Conservation (phyloP, 2,797 vertebrate species). For the Mycteria americana region DNA sequence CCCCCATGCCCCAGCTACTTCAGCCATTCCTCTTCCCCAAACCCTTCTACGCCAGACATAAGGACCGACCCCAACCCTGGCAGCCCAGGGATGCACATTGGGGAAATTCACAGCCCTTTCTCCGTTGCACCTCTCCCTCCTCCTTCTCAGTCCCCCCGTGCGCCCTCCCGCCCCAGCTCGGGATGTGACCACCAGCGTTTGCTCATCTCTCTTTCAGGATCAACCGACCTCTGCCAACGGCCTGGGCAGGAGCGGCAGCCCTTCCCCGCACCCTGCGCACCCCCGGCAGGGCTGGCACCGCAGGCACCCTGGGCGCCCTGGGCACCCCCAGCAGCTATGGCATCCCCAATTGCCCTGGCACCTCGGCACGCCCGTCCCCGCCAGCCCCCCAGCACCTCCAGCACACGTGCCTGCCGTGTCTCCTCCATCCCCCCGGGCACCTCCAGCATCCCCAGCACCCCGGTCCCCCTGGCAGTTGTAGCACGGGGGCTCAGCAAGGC, state of each 20-base stretch:
- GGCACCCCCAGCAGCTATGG: neutral
- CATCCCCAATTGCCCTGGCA: neutral
- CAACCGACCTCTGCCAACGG: neutral
- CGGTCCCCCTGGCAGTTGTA: neutral
- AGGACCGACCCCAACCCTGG: fast-evolving
- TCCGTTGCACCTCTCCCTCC: neutral
- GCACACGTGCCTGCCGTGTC: too few relatives aligned
- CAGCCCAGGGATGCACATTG: neutral
- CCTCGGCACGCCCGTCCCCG: fast-evolving
- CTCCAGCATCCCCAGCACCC: too few relatives aligned
- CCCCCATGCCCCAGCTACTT: fast-evolving
- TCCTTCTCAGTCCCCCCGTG: neutral
- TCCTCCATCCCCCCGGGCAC: fast-evolving
- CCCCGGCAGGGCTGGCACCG: too few relatives aligned
- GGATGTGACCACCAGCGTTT: too few relatives aligned
- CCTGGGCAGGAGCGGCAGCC: neutral
- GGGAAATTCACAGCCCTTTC: neutral
- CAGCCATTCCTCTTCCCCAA: too few relatives aligned
- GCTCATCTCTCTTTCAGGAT: neutral
- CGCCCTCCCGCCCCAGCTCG: fast-evolving
- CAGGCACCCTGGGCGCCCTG: too few relatives aligned
- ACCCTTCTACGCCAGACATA: neutral
- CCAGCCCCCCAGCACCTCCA: neutral
- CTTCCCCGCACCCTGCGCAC: too few relatives aligned
- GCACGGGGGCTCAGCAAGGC: neutral